Conservation (phyloP, 2,113 vertebrate genomes). For the Proterorhinus semilunaris region DNA sequence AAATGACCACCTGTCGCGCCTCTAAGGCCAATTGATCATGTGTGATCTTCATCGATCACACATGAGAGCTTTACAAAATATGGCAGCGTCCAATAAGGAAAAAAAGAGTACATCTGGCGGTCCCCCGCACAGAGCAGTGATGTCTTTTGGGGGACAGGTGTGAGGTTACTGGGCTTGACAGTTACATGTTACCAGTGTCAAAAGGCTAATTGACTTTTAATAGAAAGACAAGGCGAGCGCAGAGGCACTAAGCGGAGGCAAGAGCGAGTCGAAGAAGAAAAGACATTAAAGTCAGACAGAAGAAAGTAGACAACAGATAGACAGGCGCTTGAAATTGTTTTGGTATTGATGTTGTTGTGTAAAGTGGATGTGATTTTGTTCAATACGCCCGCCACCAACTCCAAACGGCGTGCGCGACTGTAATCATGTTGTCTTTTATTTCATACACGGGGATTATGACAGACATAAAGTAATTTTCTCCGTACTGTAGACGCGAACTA, state of each 20-base stretch:
- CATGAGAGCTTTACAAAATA: conserved; percentile 11
- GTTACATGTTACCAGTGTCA: conserved; percentile 23
- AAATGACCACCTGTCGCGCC: conserved; percentile 28
- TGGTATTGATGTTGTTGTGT: background rate
- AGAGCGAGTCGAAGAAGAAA: background rate
- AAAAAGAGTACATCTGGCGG: conserved; percentile 4
- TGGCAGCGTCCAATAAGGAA: background rate
- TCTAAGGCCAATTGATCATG: no score
- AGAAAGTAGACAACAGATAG: background rate
- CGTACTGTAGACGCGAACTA: no score
- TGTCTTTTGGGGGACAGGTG: conserved; percentile 19
- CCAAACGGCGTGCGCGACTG: no score
- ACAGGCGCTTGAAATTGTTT: background rate
- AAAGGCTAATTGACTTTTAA: conserved; percentile 39
- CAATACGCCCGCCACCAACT: background rate
- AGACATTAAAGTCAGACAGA: background rate
- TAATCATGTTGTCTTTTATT: no score
- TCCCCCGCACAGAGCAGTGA: background rate
- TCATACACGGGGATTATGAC: no score
- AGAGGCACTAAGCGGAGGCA: background rate
- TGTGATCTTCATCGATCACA: conserved; percentile 24
- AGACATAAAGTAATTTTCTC: no score
- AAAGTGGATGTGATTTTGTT: background rate
- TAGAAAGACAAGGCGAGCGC: conserved; percentile 4
- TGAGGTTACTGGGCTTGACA: conserved; percentile 20